Evolutionary conservation across 2,888 invertebrate species (phyloP).

Genomic region (Drosophila buzzatii): DNA sequence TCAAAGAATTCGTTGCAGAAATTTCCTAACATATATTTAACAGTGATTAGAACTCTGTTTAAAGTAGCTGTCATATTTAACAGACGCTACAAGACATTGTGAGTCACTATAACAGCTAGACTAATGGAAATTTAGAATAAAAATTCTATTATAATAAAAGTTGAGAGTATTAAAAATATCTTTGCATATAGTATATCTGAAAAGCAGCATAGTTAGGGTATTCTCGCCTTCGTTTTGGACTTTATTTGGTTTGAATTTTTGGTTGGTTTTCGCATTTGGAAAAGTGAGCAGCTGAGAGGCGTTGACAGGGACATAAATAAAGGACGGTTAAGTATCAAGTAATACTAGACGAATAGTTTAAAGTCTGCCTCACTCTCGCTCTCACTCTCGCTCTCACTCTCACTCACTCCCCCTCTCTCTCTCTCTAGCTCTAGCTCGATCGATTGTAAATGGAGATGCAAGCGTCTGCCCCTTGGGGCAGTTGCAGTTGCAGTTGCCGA

Average conservation of each 20-base stretch:
- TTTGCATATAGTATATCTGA: no score
- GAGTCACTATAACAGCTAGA: not conserved
- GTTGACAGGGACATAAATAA: constrained; percentile 84
- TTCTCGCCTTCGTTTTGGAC: not conserved
- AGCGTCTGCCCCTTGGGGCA: constrained; percentile 54
- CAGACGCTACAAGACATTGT: not conserved
- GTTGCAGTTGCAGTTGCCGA: constrained; percentile 48
- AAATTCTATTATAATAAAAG: no score
- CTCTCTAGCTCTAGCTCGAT: no score
- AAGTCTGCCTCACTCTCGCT: constrained; percentile 5
- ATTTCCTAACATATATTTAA: no score
- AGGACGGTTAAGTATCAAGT: constrained; percentile 70
- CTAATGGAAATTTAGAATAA: not conserved
- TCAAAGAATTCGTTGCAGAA: not conserved
- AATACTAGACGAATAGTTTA: constrained; percentile 78
- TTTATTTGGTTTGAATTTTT: not conserved
- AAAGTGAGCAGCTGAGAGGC: constrained; percentile 79
- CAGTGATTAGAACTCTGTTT: not conserved
- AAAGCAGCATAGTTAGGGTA: not conserved
- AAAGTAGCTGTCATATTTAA: not conserved
- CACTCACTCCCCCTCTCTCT: not conserved
- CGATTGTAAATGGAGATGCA: constrained; percentile 60
- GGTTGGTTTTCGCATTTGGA: constrained; percentile 35
- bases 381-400: no score
- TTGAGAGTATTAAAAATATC: no score